These are phyloP conservation scores for Phoenoteleia sp. DNA, from an alignment of 2,888 invertebrate species.

Conservation along the genomic window DNA sequence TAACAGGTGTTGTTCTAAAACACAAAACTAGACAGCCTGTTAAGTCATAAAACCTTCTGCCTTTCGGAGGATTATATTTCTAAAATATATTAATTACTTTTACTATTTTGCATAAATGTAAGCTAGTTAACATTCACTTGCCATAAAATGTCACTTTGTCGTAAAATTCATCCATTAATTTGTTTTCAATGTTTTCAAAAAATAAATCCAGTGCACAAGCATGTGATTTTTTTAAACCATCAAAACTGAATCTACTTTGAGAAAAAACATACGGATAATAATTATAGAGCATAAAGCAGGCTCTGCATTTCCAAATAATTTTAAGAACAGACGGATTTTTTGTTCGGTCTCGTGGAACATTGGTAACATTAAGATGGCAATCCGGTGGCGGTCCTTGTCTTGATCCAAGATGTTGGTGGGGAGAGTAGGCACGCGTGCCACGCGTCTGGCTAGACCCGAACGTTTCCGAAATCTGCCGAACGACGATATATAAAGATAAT, in stretches of 20 bases:
- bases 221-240: too few relatives aligned
- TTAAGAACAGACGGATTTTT: slow-evolving; percentile 38
- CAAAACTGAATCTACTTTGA: too few relatives aligned
- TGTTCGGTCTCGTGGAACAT: slow-evolving; percentile 32
- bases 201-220: not conserved
- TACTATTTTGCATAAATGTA: not conserved
- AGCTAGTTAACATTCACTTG: too few relatives aligned
- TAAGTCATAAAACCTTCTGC: slow-evolving; percentile 15
- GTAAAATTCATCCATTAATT: too few relatives aligned
- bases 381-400: slow-evolving; percentile 49
- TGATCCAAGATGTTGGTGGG: slow-evolving; percentile 40
- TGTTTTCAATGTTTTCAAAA: too few relatives aligned
- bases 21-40: slow-evolving; percentile 49
- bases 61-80: too few relatives aligned
- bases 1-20: slow-evolving; percentile 63
- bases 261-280: not conserved
- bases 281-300: not conserved
- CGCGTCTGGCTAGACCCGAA: slow-evolving; percentile 79
- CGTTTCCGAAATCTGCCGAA: slow-evolving; percentile 78
- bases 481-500: slow-evolving; percentile 79
- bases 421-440: slow-evolving; percentile 82
- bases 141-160: too few relatives aligned
- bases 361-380: slow-evolving; percentile 54
- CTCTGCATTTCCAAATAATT: slow-evolving; percentile 9
- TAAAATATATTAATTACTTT: too few relatives aligned